Evolutionary conservation across 2,888 invertebrate species (phyloP).

Genomic region (Tenthredo livida): DNA sequence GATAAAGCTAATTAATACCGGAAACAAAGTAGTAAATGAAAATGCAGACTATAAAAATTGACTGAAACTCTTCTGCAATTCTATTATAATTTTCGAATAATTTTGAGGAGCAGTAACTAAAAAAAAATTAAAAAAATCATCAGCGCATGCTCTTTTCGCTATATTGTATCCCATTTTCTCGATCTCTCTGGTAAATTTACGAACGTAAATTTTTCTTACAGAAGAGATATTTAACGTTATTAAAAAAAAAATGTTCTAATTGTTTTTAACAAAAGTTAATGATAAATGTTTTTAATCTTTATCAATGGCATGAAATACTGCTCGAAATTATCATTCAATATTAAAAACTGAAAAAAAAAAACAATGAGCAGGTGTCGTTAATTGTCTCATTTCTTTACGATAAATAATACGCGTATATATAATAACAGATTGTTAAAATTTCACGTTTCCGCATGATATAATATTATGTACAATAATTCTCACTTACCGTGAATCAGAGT

Average conservation of each 20-base stretch:
- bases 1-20: neutral
- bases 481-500: slow-evolving; percentile 73
- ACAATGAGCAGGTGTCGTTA: slow-evolving; percentile 29
- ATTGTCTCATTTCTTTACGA: slow-evolving; percentile 42
- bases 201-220: slow-evolving; percentile 36
- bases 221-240: slow-evolving; percentile 28
- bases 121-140: neutral
- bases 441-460: slow-evolving; percentile 5
- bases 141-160: neutral
- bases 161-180: neutral
- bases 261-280: slow-evolving; percentile 25
- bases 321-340: slow-evolving; percentile 15
- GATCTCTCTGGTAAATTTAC: slow-evolving; percentile 50
- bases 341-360: neutral
- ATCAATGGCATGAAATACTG: slow-evolving; percentile 41
- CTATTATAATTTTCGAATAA: slow-evolving; percentile 13
- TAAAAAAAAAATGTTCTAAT: slow-evolving; percentile 24
- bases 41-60: slow-evolving; percentile 30
- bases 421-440: slow-evolving; percentile 20
- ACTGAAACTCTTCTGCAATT: slow-evolving; percentile 1
- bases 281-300: slow-evolving; percentile 13
- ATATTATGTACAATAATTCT: slow-evolving; percentile 37
- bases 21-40: slow-evolving; percentile 35
- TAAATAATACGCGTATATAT: neutral
- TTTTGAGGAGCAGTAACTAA: slow-evolving; percentile 23